These are phyloP conservation scores for Triops cancriformis DNA, from an alignment of 1,140 invertebrate species.

Conservation along the genomic window DNA sequence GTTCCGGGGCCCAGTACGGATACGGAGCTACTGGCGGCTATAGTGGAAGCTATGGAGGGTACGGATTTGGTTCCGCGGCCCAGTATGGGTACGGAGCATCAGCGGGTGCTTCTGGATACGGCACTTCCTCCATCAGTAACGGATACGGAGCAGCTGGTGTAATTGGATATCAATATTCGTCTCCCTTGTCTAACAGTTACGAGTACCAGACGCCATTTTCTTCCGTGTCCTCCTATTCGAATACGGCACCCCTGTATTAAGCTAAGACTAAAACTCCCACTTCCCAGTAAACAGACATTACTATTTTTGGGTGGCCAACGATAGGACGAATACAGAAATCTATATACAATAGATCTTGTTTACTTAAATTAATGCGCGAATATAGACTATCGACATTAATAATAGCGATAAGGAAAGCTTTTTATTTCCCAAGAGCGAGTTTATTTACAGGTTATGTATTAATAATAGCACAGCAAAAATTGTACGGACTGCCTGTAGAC, in stretches of 20 bases:
- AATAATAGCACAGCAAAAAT: no score
- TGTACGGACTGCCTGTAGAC: no score
- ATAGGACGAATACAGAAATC: no score
- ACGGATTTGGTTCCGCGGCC: background rate
- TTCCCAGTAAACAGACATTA: no score
- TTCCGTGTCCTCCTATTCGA: constrained; percentile 23
- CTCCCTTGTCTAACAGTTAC: constrained; percentile 5
- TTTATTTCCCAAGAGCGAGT: no score
- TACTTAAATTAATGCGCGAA: no score
- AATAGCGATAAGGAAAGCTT: no score
- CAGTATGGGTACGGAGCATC: background rate
- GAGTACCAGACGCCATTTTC: constrained; percentile 21
- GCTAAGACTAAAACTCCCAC: background rate
- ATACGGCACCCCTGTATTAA: background rate
- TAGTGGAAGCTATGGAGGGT: background rate
- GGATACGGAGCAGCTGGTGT: constrained; percentile 14
- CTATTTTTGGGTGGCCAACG: no score
- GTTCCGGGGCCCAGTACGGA: no score
- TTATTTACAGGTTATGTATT: no score
- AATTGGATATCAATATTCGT: constrained; percentile 22
- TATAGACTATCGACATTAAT: no score
- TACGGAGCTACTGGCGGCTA: background rate
- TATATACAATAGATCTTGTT: no score
- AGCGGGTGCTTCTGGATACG: background rate
- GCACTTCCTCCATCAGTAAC: background rate